Percentiles rank a stretch among this genome's conserved stretches.
phyloP scores from a whole-genome alignment of 2,113 vertebrate species.

The Columbina picui region DNA sequence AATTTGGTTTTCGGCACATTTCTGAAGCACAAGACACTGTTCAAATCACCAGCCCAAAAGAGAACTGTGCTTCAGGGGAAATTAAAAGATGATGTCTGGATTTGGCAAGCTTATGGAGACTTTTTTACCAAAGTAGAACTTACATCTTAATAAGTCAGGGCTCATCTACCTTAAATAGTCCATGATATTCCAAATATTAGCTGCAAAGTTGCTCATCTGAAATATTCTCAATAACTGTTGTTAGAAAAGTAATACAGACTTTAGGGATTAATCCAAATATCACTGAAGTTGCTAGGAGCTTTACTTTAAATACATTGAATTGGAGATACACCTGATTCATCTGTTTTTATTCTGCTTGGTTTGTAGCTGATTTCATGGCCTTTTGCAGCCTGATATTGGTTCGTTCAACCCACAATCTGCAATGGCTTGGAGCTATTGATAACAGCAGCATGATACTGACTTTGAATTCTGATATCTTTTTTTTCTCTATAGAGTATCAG shows the following conservation, averaged over 20 bases:
- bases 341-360: not conserved
- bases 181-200: conserved; percentile 17
- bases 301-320: conserved; percentile 12
- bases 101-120: not conserved
- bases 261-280: conserved; percentile 19
- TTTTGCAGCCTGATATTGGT: not conserved
- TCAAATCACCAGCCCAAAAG: not conserved
- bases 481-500: not conserved
- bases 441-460: not conserved
- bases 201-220: not conserved
- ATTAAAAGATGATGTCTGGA: conserved; percentile 33
- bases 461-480: not conserved
- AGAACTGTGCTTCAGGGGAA: not conserved
- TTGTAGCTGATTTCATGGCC: not conserved
- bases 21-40: not conserved
- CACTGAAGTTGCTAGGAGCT: not conserved
- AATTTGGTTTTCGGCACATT: not conserved
- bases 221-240: not conserved
- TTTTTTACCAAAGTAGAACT: not conserved
- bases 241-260: not conserved
- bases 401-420: not conserved
- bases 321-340: not conserved
- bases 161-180: conserved; percentile 45
- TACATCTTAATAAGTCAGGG: conserved; percentile 20
- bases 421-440: not conserved